Conservation (phyloP, 1,140 invertebrate genomes). For the Drosophila nebulosa region DNA sequence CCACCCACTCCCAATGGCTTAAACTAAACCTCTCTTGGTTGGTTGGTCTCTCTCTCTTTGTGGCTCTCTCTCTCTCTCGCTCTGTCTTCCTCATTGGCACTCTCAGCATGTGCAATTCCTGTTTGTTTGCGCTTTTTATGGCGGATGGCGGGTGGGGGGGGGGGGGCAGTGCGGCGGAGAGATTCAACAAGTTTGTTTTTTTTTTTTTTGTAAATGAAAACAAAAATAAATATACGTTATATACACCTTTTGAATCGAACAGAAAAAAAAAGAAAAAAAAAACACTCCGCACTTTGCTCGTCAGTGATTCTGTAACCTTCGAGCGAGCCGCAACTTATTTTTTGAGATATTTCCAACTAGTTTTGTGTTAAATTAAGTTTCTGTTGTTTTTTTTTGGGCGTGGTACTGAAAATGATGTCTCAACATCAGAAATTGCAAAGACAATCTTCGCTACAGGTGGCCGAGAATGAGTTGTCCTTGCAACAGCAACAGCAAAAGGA, state of each 20-base stretch:
- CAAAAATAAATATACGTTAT: slow-evolving; percentile 53
- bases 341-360: slow-evolving; percentile 48
- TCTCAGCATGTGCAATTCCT: slow-evolving; percentile 57
- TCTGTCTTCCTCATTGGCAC: not conserved
- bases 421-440: slow-evolving; percentile 50
- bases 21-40: not conserved
- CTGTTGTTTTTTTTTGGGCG: slow-evolving; percentile 30
- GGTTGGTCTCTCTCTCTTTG: not conserved
- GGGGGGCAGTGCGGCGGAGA: not conserved
- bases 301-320: slow-evolving; percentile 73
- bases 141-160: not conserved
- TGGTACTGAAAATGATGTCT: slow-evolving; percentile 32
- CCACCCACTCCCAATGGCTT: slow-evolving; percentile 1
- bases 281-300: slow-evolving; percentile 25
- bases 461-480: not conserved
- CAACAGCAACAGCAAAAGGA: slow-evolving; percentile 15
- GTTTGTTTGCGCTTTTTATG: slow-evolving; percentile 61
- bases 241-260: slow-evolving; percentile 60
- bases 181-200: slow-evolving; percentile 32
- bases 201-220: slow-evolving; percentile 67
- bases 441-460: slow-evolving; percentile 21
- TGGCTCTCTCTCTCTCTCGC: not conserved
- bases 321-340: slow-evolving; percentile 33
- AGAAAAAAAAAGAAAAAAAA: not conserved
- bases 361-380: slow-evolving; percentile 21